phyloP scores from a whole-genome alignment of 2,888 invertebrate species.

The Rhagonycha lutea region DNA sequence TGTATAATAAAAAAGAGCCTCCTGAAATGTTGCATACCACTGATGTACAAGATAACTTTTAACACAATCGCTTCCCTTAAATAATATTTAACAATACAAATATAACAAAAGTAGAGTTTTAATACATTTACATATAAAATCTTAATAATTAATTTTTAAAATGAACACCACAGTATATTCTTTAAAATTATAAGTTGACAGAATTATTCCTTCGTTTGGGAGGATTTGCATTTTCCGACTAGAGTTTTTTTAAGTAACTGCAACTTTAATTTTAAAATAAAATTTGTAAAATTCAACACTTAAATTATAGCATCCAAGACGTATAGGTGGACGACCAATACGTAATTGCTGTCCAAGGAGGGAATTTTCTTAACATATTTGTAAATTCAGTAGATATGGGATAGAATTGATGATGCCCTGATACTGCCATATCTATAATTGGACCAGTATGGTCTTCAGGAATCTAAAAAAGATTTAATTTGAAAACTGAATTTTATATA shows the following conservation, averaged over 20 bases:
- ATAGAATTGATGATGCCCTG: conserved; percentile 65
- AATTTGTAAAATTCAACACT: not conserved
- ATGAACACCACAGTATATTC: not conserved
- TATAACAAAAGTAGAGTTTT: not conserved
- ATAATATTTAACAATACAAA: not conserved
- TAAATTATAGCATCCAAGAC: conserved; percentile 56
- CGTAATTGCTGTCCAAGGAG: conserved; percentile 67
- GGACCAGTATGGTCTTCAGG: conserved; percentile 53
- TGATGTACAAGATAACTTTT: too few species aligned
- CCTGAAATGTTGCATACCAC: not conserved
- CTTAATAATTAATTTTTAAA: not conserved
- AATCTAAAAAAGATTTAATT: conserved; percentile 46
- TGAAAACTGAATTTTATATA: not conserved
- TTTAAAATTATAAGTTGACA: not conserved
- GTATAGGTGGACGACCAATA: conserved; percentile 74
- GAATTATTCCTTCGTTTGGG: not conserved
- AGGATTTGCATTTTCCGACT: not conserved
- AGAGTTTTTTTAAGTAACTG: conserved; percentile 1
- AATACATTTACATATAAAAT: not conserved
- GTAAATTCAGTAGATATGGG: conserved; percentile 59
- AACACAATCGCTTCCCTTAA: not conserved
- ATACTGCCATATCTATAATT: conserved; percentile 62
- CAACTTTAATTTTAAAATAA: not conserved
- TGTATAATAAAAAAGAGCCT: not conserved
- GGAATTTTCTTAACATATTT: conserved; percentile 63